Evolutionary conservation across 2,797 vertebrate species (phyloP).

Genomic region (Morus bassanus): DNA sequence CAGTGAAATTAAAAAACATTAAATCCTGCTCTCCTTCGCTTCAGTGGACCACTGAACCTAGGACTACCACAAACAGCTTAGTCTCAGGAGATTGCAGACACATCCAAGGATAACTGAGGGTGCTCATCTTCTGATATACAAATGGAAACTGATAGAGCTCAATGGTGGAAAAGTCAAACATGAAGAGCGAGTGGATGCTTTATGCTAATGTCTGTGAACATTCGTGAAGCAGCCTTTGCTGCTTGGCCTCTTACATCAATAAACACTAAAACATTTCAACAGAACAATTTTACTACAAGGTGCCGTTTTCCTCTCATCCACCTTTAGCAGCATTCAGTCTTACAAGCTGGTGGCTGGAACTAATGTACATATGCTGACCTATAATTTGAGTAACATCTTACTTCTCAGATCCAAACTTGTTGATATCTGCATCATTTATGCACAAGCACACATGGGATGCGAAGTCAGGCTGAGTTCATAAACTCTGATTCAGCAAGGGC

Average conservation of each 20-base stretch:
- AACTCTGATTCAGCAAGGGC: not conserved
- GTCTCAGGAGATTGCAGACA: not conserved
- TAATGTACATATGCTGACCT: not conserved
- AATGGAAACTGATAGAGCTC: not conserved
- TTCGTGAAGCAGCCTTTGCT: not conserved
- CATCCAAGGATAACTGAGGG: not conserved
- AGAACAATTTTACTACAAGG: not conserved
- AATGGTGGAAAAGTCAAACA: not conserved
- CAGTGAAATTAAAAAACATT: not conserved
- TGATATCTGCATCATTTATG: not conserved
- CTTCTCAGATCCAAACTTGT: not conserved
- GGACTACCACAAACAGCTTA: not conserved
- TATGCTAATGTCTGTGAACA: not conserved
- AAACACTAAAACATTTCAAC: not conserved
- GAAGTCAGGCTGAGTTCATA: not conserved
- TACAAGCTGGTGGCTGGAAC: not conserved
- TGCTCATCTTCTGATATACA: not conserved
- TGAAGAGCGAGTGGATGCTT: not conserved
- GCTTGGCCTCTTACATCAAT: not conserved
- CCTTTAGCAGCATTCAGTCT: not conserved
- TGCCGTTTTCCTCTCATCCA: not conserved
- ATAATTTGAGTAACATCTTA: not conserved
- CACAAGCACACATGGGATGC: not conserved
- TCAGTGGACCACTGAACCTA: not conserved
- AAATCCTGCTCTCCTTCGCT: not conserved